Evolutionary conservation across 2,888 invertebrate species (phyloP).

Genomic region (Ctena decussata): DNA sequence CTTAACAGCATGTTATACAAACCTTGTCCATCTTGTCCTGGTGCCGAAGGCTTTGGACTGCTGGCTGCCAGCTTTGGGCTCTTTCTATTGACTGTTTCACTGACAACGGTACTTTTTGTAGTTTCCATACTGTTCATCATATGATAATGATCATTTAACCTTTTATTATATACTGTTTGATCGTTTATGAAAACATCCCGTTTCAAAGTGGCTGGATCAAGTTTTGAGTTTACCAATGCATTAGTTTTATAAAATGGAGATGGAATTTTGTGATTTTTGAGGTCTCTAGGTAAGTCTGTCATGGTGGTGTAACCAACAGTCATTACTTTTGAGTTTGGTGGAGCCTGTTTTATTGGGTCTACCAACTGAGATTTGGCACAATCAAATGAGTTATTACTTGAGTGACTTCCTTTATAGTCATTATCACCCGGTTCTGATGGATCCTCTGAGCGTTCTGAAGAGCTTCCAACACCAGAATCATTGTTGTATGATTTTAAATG

Average conservation of each 20-base stretch:
- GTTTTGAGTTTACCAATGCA: constrained; percentile 44
- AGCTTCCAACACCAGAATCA: constrained; percentile 83
- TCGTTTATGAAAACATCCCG: constrained; percentile 11
- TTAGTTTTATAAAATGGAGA: constrained; percentile 34
- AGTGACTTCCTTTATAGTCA: constrained; percentile 72
- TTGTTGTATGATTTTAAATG: constrained; percentile 77
- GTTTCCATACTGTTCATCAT: constrained; percentile 45
- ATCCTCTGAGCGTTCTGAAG: constrained; percentile 82
- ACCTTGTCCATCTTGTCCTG: background rate
- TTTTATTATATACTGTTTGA: background rate
- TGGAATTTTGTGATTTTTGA: constrained; percentile 59
- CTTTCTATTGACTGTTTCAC: constrained; percentile 51
- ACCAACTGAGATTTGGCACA: constrained; percentile 62
- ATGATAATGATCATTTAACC: background rate
- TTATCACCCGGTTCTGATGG: constrained; percentile 82
- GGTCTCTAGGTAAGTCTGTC: constrained; percentile 35
- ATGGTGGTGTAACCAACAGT: constrained; percentile 76
- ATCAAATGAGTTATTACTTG: constrained; percentile 62
- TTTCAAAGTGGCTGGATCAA: constrained; percentile 48
- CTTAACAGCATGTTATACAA: too few relatives aligned
- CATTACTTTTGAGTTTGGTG: constrained; percentile 68
- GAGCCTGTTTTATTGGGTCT: constrained; percentile 53
- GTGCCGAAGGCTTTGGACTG: background rate
- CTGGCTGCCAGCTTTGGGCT: constrained; percentile 55
- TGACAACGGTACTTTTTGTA: constrained; percentile 19